phyloP scores from a whole-genome alignment of 2,888 invertebrate genomes.

The Minunthozetes semirufus region DNA sequence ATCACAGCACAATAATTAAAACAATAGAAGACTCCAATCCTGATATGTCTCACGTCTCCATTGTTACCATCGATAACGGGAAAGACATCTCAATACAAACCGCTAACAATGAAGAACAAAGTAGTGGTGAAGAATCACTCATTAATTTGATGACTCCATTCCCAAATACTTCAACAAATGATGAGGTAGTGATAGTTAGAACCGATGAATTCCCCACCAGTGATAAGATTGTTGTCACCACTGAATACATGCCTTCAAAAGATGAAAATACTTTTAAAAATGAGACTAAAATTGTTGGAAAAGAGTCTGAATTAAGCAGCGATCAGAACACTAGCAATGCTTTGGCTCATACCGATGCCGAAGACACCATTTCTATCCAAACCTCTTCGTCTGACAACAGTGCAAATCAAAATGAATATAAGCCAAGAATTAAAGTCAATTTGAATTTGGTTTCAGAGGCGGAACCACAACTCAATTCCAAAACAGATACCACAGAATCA shows the following conservation, averaged over 20 bases:
- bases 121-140: neutral
- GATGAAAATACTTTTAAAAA: constrained; percentile 29
- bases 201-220: neutral
- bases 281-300: neutral
- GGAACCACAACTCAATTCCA: constrained; percentile 4
- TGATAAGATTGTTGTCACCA: constrained; percentile 35
- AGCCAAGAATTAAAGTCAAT: constrained; percentile 38
- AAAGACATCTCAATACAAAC: constrained; percentile 37
- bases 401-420: constrained; percentile 26
- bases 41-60: constrained; percentile 84
- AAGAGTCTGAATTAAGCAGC: neutral
- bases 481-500: neutral
- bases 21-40: constrained; percentile 34
- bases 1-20: constrained; percentile 39
- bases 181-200: neutral
- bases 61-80: constrained; percentile 65
- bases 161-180: neutral
- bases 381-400: constrained; percentile 32
- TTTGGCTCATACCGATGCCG: neutral
- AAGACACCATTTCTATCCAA: constrained; percentile 14
- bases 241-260: constrained; percentile 30
- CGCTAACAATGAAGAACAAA: constrained; percentile 26
- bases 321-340: neutral
- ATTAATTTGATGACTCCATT: constrained; percentile 32
- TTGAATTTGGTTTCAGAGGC: constrained; percentile 39